Evolutionary conservation across 92 coral and sea anemone genomes (phyloP), one percentile per base, ranked within the genome.

Genomic region (Meandrina meandrites): DNA sequence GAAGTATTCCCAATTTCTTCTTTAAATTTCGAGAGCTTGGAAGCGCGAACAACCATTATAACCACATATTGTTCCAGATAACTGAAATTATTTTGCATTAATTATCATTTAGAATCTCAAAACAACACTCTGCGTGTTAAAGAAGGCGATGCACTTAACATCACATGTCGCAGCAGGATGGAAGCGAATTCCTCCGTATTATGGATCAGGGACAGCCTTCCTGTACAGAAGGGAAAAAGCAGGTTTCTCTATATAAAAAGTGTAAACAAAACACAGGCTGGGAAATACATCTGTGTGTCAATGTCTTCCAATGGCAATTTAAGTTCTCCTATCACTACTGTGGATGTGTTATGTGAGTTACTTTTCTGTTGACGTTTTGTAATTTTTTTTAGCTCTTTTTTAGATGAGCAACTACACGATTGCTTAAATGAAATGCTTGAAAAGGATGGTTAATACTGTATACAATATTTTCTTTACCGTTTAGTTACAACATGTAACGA

Each of bases 311-410:
- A 68, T 32, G 86, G 90, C 15, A 86, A 82, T 48, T 37, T 1
- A 0, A 82, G 75, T 7, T 81, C 92, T 3, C 2, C 82, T 53
- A 51, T 75, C 21, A 90, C 90, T 12, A 68, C 74, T 35, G 89
- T 92, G 9, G 71, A 86, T 34, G 94, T 92, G 35, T 75, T 89
- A 54, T 92, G 94, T 92, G 69, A 92, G 94, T 89, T 35, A 17
- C 24, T 4, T 48, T 27, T 42, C n/a, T 67, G 5, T 9, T 11
- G 21, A 24, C 15, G 48, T 15, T 22, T 24, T 27, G 11, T n/a
- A n/a, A n/a, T n/a, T n/a, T n/a, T n/a, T n/a, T n/a, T n/a, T n/a
- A n/a, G n/a, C n/a, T n/a, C n/a, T n/a, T n/a, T n/a, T n/a, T n/a
- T n/a, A 32, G n/a, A 7, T 36, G 7, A 42, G 1, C 51, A 35